phyloP scores from a whole-genome alignment of 53 echinoderm and acorn worm species.

The Hippasteria phrygiana region DNA sequence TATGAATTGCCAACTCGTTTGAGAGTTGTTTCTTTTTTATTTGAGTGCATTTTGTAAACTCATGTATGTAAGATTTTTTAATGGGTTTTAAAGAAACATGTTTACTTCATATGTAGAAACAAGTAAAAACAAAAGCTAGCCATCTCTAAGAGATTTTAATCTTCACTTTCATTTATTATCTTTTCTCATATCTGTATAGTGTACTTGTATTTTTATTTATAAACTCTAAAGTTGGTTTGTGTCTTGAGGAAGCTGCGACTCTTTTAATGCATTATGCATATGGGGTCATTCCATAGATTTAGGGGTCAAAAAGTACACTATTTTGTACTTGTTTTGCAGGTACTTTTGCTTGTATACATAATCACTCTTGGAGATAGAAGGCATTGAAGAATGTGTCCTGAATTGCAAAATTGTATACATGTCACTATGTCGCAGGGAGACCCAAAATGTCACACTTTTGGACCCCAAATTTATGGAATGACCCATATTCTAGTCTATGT shows the following conservation, averaged over 20 bases:
- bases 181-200: constrained; percentile 14
- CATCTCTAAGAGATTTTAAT: background rate
- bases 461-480: no score
- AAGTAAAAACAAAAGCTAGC: background rate
- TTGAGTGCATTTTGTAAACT: background rate
- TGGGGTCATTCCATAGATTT: no score
- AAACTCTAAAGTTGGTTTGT: background rate
- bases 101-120: background rate
- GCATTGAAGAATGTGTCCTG: no score
- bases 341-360: no score
- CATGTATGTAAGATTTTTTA: background rate
- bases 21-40: background rate
- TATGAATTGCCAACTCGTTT: background rate
- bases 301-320: no score
- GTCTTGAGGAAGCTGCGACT: background rate
- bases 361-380: no score
- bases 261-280: background rate
- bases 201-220: constrained; percentile 21
- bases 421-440: no score
- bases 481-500: no score
- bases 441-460: no score
- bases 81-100: background rate
- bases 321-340: no score
- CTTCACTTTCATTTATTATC: background rate
- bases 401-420: no score